Evolutionary conservation across 2,888 invertebrate species (phyloP).

Genomic region (Thymelicus lineola): DNA sequence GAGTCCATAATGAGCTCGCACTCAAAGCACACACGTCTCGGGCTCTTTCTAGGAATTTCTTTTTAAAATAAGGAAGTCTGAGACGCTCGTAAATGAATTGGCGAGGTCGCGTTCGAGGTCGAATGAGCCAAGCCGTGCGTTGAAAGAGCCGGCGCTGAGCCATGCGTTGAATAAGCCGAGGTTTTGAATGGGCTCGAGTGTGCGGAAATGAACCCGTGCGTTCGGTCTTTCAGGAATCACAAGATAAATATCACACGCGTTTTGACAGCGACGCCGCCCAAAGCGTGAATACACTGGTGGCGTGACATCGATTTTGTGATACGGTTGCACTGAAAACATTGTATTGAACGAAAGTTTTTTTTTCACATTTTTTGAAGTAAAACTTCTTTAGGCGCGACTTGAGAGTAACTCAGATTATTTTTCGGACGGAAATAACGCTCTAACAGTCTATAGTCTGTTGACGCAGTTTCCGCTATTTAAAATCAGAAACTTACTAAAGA

Average conservation of each 20-base stretch:
- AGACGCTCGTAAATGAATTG: slow-evolving; percentile 59
- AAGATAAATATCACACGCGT: slow-evolving; percentile 38
- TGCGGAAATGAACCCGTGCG: slow-evolving; percentile 41
- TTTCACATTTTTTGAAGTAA: no score
- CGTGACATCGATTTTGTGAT: not conserved
- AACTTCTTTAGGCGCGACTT: no score
- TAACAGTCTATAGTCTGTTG: no score
- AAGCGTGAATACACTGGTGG: slow-evolving; percentile 3
- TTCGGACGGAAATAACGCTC: no score
- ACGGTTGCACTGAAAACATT: no score
- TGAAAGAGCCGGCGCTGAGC: slow-evolving; percentile 35
- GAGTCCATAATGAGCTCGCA: slow-evolving; percentile 68
- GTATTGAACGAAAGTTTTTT: no score
- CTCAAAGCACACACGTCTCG: slow-evolving; percentile 66
- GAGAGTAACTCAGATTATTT: no score
- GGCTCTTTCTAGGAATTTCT: slow-evolving; percentile 63
- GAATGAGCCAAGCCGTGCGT: slow-evolving; percentile 38
- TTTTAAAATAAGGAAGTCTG: slow-evolving; percentile 57
- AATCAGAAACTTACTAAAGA: no score
- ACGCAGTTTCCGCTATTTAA: no score
- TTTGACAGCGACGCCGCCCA: slow-evolving; percentile 2
- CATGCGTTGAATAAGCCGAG: slow-evolving; percentile 34
- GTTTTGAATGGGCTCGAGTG: slow-evolving; percentile 30
- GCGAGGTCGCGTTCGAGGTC: slow-evolving; percentile 45
- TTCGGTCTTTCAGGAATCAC: slow-evolving; percentile 34